Conservation (phyloP, 2,888 invertebrate species). For the Callimorpha dominula region DNA sequence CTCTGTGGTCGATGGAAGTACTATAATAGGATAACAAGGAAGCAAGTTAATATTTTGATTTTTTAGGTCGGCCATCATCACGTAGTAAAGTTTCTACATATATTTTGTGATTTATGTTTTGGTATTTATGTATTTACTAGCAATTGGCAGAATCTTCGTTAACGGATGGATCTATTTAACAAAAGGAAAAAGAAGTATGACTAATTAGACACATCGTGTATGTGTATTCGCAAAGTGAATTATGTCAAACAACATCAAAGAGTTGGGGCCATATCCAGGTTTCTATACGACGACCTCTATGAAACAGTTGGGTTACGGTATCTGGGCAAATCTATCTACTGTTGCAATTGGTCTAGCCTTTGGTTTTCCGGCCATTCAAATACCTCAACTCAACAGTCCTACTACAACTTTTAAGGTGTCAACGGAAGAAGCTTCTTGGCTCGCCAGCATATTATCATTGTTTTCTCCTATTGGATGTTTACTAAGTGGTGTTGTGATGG, state of each 20-base stretch:
- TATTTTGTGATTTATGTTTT: background rate
- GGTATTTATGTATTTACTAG: background rate
- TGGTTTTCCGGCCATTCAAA: constrained; percentile 87
- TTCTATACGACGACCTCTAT: constrained; percentile 64
- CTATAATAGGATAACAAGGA: background rate
- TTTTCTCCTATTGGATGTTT: constrained; percentile 88
- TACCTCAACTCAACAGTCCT: constrained; percentile 82
- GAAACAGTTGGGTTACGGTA: constrained; percentile 67
- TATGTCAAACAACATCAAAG: background rate
- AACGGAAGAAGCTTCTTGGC: constrained; percentile 85
- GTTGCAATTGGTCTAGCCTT: constrained; percentile 87
- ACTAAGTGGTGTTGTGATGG: constrained; percentile 88
- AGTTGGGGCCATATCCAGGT: constrained; percentile 44
- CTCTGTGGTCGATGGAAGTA: background rate
- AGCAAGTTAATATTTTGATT: background rate
- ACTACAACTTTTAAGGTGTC: constrained; percentile 77
- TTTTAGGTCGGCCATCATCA: background rate
- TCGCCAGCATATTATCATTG: constrained; percentile 87
- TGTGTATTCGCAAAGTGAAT: background rate
- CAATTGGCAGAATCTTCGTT: background rate
- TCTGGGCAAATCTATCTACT: constrained; percentile 84
- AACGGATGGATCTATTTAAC: background rate
- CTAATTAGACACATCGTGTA: background rate
- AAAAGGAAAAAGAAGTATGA: background rate
- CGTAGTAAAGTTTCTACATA: background rate